Percentiles rank a stretch among this genome's conserved stretches.
phyloP scores from a whole-genome alignment of 2,113 vertebrate species.

The Plotosus lineatus region DNA sequence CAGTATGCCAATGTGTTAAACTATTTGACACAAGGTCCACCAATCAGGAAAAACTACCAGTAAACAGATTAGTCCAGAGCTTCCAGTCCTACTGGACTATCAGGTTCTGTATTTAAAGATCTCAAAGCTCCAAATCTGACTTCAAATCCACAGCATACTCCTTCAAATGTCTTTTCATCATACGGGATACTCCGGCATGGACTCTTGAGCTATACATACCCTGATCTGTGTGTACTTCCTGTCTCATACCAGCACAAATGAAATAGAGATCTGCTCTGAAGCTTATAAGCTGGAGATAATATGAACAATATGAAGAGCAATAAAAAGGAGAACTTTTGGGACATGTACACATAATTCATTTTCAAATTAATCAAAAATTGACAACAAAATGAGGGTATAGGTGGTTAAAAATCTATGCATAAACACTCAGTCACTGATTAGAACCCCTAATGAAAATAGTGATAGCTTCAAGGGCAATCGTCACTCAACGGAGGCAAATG shows the following conservation, averaged over 20 bases:
- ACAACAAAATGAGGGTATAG: too few species aligned
- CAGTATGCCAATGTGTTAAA: neutral
- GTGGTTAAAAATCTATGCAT: neutral
- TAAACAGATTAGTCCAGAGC: neutral
- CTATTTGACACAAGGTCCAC: neutral
- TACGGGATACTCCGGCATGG: neutral
- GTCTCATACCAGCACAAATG: neutral
- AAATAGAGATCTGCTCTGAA: neutral
- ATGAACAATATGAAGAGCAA: too few species aligned
- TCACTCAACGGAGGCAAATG: neutral
- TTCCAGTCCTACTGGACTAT: slow-evolving; percentile 21
- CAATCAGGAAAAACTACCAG: neutral
- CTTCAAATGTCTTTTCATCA: neutral
- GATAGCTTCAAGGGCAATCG: neutral
- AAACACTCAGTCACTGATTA: too few species aligned
- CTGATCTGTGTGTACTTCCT: neutral
- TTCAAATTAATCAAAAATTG: too few species aligned
- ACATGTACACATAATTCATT: too few species aligned
- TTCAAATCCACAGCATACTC: neutral
- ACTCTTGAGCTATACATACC: neutral
- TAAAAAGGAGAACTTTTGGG: too few species aligned
- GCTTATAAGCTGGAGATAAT: neutral
- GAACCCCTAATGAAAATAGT: neutral
- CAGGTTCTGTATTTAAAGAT: neutral
- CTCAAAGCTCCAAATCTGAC: neutral